Evolutionary conservation across 2,797 vertebrate species (phyloP).

Genomic region (Synanceia verrucosa): DNA sequence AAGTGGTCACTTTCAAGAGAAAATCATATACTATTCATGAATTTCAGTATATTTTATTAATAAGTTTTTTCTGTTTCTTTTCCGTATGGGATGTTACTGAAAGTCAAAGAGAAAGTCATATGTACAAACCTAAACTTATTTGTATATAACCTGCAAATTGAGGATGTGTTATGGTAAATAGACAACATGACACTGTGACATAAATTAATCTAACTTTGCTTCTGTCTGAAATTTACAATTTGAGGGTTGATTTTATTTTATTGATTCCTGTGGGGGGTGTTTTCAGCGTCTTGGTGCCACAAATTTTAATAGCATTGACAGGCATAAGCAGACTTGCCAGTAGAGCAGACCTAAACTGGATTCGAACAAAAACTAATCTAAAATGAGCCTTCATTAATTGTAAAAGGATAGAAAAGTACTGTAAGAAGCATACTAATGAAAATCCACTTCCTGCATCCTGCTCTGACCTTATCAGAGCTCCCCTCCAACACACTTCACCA

Average conservation of each 20-base stretch:
- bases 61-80: no score
- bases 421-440: not conserved
- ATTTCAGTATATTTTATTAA: no score
- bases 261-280: not conserved
- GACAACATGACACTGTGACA: not conserved
- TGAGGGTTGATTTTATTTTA: not conserved
- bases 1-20: no score
- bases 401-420: not conserved
- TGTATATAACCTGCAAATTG: not conserved
- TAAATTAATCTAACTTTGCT: not conserved
- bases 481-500: slow-evolving; percentile 9
- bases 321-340: not conserved
- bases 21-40: no score
- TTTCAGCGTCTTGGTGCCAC: not conserved
- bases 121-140: not conserved
- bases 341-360: not conserved
- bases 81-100: not conserved
- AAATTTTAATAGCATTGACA: not conserved
- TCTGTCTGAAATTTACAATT: not conserved
- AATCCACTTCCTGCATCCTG: slow-evolving; percentile 1
- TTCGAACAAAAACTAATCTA: not conserved
- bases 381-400: not conserved
- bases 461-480: slow-evolving; percentile 18
- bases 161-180: not conserved
- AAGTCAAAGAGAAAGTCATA: not conserved